Evolutionary conservation across 2,888 invertebrate genomes (phyloP), one percentile per base, ranked within the genome.

Genomic region (Platycnemis pennipes): DNA sequence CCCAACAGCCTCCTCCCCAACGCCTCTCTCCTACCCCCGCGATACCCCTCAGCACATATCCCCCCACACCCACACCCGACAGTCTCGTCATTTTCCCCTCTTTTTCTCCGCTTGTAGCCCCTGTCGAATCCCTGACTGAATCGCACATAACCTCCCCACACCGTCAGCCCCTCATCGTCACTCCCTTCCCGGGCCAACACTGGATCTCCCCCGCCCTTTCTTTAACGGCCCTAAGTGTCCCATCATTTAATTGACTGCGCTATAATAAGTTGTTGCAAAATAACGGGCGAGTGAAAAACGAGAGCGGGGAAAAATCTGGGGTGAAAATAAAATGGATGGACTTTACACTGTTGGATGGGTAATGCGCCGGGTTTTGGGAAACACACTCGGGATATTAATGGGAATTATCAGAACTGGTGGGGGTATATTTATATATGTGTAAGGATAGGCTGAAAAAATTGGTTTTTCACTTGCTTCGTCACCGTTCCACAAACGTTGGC

Each of bases 161-260:
- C 56, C 44, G 19, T 44, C n/a, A 91, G n/a, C 26, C 46, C 44
- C 87, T 3, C n/a, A 46, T 45, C n/a, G 13, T 7, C 16, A 1
- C 87, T 22, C 87, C n/a, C 46, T 0, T 8, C 46, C 26, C n/a
- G n/a, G n/a, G n/a, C n/a, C n/a, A n/a, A n/a, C n/a, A n/a, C n/a
- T n/a, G n/a, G n/a, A n/a, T n/a, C n/a, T n/a, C 46, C 87, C 26
- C n/a, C n/a, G 7, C 46, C 44, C 22, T 2, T 26, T 22, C n/a
- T 44, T n/a, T 87, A 44, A n/a, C 13, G 22, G 45, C 8, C 87
- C 22, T n/a, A 45, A 87, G 37, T 37, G 37, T 77, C 77, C 77
- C 77, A 77, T 77, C 77, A 77, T 77, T 77, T 77, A 77, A 77
- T 77, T 77, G 37, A 77, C 77, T 77, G 77, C 8, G 77, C 77